Evolutionary conservation across 2,113 vertebrate genomes (phyloP).

Genomic region (Hepsetus odoe): DNA sequence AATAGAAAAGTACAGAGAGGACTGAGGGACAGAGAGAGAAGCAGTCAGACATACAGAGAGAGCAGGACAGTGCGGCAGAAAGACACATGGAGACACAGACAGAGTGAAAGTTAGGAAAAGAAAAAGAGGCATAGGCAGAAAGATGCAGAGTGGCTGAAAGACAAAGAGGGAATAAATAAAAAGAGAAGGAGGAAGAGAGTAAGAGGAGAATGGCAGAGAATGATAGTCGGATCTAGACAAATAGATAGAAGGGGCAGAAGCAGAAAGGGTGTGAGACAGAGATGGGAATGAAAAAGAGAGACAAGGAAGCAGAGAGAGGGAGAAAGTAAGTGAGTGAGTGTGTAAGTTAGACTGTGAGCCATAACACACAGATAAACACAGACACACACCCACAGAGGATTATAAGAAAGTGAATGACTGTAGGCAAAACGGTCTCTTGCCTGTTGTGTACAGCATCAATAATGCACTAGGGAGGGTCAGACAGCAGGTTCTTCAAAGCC

Average conservation of each 20-base stretch:
- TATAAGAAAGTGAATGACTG: conserved; percentile 32
- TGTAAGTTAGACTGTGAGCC: conserved; percentile 18
- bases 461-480: conserved; percentile 51
- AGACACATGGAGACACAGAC: too few relatives aligned
- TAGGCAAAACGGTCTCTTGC: conserved; percentile 37
- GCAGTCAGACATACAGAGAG: too few relatives aligned
- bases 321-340: conserved; percentile 9
- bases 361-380: neutral
- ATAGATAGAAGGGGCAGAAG: conserved; percentile 17
- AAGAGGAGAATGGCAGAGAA: too few relatives aligned
- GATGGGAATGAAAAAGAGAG: neutral
- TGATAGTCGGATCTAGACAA: too few relatives aligned
- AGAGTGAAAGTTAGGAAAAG: too few relatives aligned
- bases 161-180: neutral
- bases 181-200: neutral
- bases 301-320: neutral
- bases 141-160: too few relatives aligned
- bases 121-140: neutral
- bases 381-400: conserved; percentile 16
- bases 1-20: neutral
- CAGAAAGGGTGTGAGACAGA: conserved; percentile 1
- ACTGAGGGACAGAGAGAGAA: too few relatives aligned
- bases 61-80: too few relatives aligned
- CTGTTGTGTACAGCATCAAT: conserved; percentile 56
- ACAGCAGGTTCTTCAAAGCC: conserved; percentile 44